phyloP scores from a whole-genome alignment of 2,888 invertebrate species.

The Harpalus rufipes region DNA sequence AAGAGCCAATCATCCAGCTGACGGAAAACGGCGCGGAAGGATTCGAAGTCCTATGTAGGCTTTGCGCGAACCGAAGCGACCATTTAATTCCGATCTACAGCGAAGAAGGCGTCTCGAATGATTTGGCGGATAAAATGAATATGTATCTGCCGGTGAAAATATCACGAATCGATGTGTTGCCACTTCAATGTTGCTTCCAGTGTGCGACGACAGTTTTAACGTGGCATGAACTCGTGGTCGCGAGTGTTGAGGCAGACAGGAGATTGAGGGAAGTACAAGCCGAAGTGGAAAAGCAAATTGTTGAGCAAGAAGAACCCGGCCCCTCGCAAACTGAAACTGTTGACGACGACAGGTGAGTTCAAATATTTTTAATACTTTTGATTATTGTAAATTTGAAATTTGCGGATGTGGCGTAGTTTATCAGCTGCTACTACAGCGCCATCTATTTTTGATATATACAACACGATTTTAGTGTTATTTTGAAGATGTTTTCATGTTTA shows the following conservation, averaged over 20 bases:
- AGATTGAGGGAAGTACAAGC: slow-evolving; percentile 74
- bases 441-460: too few relatives aligned
- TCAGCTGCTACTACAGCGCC: too few relatives aligned
- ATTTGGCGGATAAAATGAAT: slow-evolving; percentile 82
- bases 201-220: slow-evolving; percentile 83
- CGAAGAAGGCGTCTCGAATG: slow-evolving; percentile 81
- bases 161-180: slow-evolving; percentile 78
- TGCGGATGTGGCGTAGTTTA: too few relatives aligned
- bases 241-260: slow-evolving; percentile 80
- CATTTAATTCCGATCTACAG: slow-evolving; percentile 82
- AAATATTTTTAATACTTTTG: too few relatives aligned
- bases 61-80: slow-evolving; percentile 79
- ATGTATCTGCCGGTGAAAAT: slow-evolving; percentile 83
- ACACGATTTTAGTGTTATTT: too few relatives aligned
- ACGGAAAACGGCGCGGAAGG: slow-evolving; percentile 67
- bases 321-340: slow-evolving; percentile 31
- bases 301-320: slow-evolving; percentile 62
- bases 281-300: slow-evolving; percentile 70
- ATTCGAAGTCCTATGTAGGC: slow-evolving; percentile 77
- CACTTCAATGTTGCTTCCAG: slow-evolving; percentile 82
- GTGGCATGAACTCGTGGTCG: slow-evolving; percentile 82
- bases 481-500: too few relatives aligned
- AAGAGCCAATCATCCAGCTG: slow-evolving; percentile 64
- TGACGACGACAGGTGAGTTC: slow-evolving; percentile 51
- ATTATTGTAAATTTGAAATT: too few relatives aligned